Evolutionary conservation across 2,113 vertebrate species (phyloP).

Genomic region (Crotalus tigris): DNA sequence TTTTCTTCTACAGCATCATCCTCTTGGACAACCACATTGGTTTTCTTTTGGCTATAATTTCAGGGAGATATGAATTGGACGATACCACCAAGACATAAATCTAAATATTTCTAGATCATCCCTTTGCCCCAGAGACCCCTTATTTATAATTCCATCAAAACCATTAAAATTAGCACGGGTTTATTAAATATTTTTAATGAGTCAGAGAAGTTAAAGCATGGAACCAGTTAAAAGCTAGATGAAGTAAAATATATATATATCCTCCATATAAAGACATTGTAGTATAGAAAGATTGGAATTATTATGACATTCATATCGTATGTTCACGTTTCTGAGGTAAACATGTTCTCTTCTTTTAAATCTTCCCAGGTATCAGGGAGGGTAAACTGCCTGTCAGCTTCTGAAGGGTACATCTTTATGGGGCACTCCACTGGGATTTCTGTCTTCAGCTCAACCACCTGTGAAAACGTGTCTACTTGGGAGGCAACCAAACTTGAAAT

Average conservation of each 20-base stretch:
- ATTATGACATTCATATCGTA: background rate
- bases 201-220: background rate
- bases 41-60: background rate
- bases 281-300: background rate
- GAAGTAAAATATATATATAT: background rate
- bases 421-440: conserved; percentile 74
- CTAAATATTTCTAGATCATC: background rate
- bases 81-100: background rate
- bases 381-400: conserved; percentile 74
- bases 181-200: background rate
- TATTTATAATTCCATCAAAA: background rate
- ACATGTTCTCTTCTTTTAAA: conserved; percentile 25
- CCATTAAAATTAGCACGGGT: background rate
- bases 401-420: conserved; percentile 73
- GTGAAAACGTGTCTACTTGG: conserved; percentile 62
- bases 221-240: background rate
- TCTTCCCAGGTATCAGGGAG: conserved; percentile 71
- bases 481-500: conserved; percentile 71
- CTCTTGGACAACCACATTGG: background rate
- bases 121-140: background rate
- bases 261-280: background rate
- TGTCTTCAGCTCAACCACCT: conserved; percentile 63
- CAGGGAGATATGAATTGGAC: background rate
- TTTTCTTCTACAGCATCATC: background rate
- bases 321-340: background rate